Percentiles rank a stretch among this genome's conserved stretches.
phyloP scores from a whole-genome alignment of 2,888 invertebrate species.

The Pseudococcus longispinus region DNA sequence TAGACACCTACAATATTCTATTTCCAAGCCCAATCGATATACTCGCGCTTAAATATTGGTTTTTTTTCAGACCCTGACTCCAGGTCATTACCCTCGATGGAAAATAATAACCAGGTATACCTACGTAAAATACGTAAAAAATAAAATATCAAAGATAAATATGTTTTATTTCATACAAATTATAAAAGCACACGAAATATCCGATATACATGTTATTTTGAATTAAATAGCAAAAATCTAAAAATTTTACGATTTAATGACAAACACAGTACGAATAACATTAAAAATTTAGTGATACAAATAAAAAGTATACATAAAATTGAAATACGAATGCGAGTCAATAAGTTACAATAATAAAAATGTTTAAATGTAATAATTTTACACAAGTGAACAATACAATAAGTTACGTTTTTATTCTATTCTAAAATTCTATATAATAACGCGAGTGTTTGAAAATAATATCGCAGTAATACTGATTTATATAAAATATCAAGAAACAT shows the following conservation, averaged over 20 bases:
- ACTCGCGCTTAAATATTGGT: no score
- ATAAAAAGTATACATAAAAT: conserved; percentile 41
- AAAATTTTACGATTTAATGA: conserved; percentile 51
- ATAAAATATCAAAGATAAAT: conserved; percentile 4
- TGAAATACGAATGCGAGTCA: conserved; percentile 46
- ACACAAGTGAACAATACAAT: conserved; percentile 36
- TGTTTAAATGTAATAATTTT: conserved; percentile 33
- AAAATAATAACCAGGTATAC: no score
- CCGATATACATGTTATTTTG: conserved; percentile 38
- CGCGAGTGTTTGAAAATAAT: conserved; percentile 28
- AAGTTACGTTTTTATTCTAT: not conserved
- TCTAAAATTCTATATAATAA: conserved; percentile 4
- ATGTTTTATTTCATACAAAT: conserved; percentile 50
- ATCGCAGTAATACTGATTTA: conserved; percentile 42
- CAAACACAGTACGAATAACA: conserved; percentile 43
- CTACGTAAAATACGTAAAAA: no score
- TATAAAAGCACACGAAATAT: conserved; percentile 51
- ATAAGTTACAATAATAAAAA: conserved; percentile 41
- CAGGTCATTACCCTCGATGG: no score
- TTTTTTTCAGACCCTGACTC: no score
- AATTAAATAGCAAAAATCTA: conserved; percentile 45
- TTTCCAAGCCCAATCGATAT: no score
- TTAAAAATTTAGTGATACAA: conserved; percentile 46
- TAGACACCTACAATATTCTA: no score
- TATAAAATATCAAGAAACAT: conserved; percentile 39